Conservation (phyloP, 2,113 vertebrate species). For the Rana temporaria region DNA sequence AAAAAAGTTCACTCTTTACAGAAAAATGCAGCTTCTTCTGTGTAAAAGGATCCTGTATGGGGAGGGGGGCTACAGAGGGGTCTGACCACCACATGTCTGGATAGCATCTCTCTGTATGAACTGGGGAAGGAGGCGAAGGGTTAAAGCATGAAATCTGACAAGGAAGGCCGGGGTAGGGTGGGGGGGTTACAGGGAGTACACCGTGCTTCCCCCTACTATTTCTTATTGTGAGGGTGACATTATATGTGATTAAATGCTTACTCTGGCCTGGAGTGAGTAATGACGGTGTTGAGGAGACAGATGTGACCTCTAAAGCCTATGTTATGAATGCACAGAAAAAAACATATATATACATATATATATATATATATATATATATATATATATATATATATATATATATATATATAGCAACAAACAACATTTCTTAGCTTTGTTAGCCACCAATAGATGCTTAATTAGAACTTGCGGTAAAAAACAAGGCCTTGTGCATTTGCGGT, state of each 20-base stretch:
- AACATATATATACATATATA: background rate
- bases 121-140: slow-evolving; percentile 5
- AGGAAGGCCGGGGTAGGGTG: background rate
- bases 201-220: background rate
- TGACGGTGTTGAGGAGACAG: slow-evolving; percentile 34
- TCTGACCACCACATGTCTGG: slow-evolving; percentile 55
- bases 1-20: slow-evolving; percentile 54
- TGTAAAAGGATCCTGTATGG: slow-evolving; percentile 50
- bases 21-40: slow-evolving; percentile 57
- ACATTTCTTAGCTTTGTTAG: too few species aligned
- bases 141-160: slow-evolving; percentile 37
- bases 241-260: slow-evolving; percentile 41
- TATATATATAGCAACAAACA: too few species aligned
- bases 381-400: background rate
- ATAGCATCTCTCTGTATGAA: slow-evolving; percentile 33
- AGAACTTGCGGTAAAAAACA: too few species aligned
- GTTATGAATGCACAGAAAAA: too few species aligned
- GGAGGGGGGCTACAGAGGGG: slow-evolving; percentile 32
- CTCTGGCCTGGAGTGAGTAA: slow-evolving; percentile 24
- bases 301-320: background rate
- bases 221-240: slow-evolving; percentile 27
- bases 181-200: background rate
- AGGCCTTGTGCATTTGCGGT: too few species aligned
- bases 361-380: background rate
- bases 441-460: too few species aligned